Conservation (phyloP, 2,888 invertebrate genomes). For the Eupithecia vulgata region DNA sequence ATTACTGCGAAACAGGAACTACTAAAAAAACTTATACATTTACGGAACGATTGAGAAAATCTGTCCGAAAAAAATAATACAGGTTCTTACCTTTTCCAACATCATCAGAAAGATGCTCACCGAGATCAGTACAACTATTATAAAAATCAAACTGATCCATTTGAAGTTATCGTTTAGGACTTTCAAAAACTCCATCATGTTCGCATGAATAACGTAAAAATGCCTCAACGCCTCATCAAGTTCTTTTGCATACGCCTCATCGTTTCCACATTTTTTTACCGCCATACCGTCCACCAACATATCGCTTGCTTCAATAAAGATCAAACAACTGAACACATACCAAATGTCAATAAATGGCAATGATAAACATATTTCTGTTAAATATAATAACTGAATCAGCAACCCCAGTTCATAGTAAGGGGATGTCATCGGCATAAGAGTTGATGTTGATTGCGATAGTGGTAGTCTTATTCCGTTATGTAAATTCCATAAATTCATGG, state of each 20-base stretch:
- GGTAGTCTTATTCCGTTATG: constrained; percentile 53
- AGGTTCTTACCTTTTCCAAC: constrained; percentile 58
- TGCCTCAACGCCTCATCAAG: constrained; percentile 54
- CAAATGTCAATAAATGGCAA: constrained; percentile 61
- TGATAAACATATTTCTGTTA: constrained; percentile 55
- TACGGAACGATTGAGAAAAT: too few relatives aligned
- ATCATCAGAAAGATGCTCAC: constrained; percentile 59
- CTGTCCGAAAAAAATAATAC: too few relatives aligned
- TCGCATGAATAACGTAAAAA: constrained; percentile 60
- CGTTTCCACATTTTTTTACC: constrained; percentile 44
- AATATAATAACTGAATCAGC: constrained; percentile 58
- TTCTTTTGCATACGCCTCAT: constrained; percentile 53
- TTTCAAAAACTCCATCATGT: constrained; percentile 58
- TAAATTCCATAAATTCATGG: background rate
- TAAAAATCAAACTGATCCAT: constrained; percentile 62
- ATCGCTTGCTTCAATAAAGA: constrained; percentile 58
- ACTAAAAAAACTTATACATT: too few relatives aligned
- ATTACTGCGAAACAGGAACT: too few relatives aligned
- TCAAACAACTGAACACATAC: constrained; percentile 61
- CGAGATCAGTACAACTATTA: constrained; percentile 52
- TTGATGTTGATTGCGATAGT: constrained; percentile 61
- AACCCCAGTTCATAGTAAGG: constrained; percentile 67
- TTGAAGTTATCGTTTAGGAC: constrained; percentile 59
- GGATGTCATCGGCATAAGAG: constrained; percentile 63
- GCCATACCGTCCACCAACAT: constrained; percentile 28